Evolutionary conservation across 2,888 invertebrate genomes (phyloP).

Genomic region (Phlogophora meticulosa): DNA sequence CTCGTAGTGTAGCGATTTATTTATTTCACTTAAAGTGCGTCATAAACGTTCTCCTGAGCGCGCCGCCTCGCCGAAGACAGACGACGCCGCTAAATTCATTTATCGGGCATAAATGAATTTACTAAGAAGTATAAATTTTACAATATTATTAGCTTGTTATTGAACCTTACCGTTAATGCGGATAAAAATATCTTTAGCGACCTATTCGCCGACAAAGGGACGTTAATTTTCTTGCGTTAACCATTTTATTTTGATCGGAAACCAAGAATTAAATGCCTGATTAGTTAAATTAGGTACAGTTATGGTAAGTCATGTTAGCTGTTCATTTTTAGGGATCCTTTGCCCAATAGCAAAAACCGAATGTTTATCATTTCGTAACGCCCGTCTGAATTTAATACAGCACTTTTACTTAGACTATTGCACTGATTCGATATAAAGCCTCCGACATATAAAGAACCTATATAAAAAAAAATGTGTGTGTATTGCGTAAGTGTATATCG

Average conservation of each 20-base stretch:
- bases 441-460: too few species aligned
- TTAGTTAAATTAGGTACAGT: not conserved
- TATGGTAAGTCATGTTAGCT: not conserved
- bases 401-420: too few species aligned
- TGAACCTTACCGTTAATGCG: conserved; percentile 37
- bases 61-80: conserved; percentile 54
- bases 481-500: too few species aligned
- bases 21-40: conserved; percentile 86
- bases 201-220: conserved; percentile 29
- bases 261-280: not conserved
- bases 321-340: too few species aligned
- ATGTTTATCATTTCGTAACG: too few species aligned
- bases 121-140: conserved; percentile 61
- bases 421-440: too few species aligned
- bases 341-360: too few species aligned
- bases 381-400: too few species aligned
- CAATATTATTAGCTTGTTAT: conserved; percentile 59
- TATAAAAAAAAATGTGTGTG: too few species aligned
- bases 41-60: conserved; percentile 75
- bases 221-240: conserved; percentile 11
- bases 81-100: conserved; percentile 65
- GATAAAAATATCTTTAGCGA: conserved; percentile 35
- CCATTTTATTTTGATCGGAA: conserved; percentile 22
- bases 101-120: conserved; percentile 64
- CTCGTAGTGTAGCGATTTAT: conserved; percentile 81